Evolutionary conservation across 2,113 vertebrate genomes (phyloP).

Genomic region (Bufo gargarizans): DNA sequence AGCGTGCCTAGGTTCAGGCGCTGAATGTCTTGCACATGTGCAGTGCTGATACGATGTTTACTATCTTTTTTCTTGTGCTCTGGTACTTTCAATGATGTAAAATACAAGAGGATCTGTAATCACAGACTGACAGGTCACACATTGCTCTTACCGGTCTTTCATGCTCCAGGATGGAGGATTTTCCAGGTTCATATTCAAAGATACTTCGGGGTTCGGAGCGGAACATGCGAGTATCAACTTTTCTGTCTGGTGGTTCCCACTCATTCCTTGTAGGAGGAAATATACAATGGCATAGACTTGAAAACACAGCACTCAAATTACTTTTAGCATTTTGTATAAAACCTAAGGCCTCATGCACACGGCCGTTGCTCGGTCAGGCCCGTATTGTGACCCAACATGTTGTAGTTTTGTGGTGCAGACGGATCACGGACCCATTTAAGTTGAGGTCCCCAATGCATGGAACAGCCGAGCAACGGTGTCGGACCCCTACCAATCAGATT

Average conservation of each 20-base stretch:
- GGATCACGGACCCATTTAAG: no score
- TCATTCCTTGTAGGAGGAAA: slow-evolving; percentile 79
- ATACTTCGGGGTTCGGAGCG: slow-evolving; percentile 97
- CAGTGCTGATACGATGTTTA: background rate
- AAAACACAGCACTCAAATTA: background rate
- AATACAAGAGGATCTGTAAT: background rate
- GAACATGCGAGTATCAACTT: slow-evolving; percentile 95
- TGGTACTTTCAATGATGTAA: background rate
- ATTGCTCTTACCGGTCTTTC: slow-evolving; percentile 88
- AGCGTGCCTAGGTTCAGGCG: no score
- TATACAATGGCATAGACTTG: background rate
- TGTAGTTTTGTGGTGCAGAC: no score
- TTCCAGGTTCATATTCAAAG: slow-evolving; percentile 98
- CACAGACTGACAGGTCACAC: background rate
- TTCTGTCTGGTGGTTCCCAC: slow-evolving; percentile 96
- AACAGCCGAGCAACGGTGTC: no score
- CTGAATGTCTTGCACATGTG: background rate
- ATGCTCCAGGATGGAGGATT: slow-evolving; percentile 94
- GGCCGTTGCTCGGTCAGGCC: no score
- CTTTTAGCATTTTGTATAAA: no score
- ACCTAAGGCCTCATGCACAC: no score
- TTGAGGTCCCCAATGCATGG: no score
- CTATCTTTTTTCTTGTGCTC: background rate
- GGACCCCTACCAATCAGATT: no score
- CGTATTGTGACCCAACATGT: no score